A percentile compares a stretch with the other conserved stretches of the same genome.
Conservation (phyloP, 2,888 invertebrate species). For the Ectobius pallidus region DNA sequence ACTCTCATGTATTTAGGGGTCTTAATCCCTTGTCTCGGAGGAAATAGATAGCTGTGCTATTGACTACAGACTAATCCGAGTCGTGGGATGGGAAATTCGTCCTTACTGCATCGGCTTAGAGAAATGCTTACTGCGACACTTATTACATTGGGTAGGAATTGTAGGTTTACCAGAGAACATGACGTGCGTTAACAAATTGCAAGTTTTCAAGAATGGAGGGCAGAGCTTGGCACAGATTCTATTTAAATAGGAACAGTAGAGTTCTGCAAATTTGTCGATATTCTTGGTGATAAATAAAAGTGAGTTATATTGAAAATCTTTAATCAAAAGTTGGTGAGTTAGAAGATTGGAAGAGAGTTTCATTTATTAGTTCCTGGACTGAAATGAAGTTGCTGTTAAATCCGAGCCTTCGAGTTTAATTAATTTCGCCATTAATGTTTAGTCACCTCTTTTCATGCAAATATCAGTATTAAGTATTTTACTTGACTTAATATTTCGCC, state of each 20-base stretch:
- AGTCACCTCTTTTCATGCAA: no score
- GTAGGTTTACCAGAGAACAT: not conserved
- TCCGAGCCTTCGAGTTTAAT: no score
- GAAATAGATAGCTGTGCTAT: slow-evolving; percentile 36
- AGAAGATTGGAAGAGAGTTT: no score
- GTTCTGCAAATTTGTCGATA: not conserved
- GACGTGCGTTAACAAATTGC: not conserved
- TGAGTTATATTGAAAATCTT: no score
- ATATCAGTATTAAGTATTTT: no score
- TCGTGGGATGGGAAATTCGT: slow-evolving; percentile 2
- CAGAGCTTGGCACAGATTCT: not conserved
- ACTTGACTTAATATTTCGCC: no score
- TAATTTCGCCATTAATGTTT: no score
- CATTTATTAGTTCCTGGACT: no score
- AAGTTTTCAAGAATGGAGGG: not conserved
- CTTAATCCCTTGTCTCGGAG: slow-evolving; percentile 35
- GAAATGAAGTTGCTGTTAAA: no score
- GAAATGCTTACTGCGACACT: not conserved
- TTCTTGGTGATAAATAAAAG: not conserved
- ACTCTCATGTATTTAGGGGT: slow-evolving; percentile 36
- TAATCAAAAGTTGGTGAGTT: no score
- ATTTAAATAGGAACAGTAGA: not conserved
- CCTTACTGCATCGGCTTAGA: not conserved
- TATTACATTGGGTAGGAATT: not conserved
- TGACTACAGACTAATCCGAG: slow-evolving; percentile 35